Conservation (phyloP, 1,140 invertebrate genomes). For the Drosophila pseudoananassae region DNA sequence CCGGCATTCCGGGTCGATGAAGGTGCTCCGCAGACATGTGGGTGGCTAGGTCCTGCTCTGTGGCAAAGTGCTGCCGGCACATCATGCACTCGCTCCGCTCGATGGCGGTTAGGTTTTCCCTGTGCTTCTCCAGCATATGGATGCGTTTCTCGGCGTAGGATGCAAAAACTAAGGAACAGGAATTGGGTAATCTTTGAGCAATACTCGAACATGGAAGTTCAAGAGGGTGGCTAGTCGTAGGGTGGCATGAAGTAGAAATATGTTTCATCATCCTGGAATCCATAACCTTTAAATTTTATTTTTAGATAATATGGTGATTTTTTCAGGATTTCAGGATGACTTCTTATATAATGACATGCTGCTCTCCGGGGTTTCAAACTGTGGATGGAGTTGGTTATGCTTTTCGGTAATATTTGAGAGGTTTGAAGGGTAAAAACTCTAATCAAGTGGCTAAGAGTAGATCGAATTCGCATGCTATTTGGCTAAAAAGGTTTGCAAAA, state of each 20-base stretch:
- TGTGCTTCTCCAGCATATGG: slow-evolving; percentile 73
- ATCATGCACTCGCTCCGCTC: slow-evolving; percentile 80
- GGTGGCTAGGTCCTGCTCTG: slow-evolving; percentile 56
- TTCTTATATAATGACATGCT: slow-evolving; percentile 45
- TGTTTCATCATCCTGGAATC: slow-evolving; percentile 18
- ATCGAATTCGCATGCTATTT: slow-evolving; percentile 50
- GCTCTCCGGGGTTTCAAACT: slow-evolving; percentile 40
- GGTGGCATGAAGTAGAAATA: slow-evolving; percentile 36
- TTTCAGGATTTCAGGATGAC: slow-evolving; percentile 13
- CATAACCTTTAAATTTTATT: not conserved
- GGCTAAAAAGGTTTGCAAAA: slow-evolving; percentile 59
- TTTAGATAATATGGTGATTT: not conserved
- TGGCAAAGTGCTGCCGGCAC: slow-evolving; percentile 66
- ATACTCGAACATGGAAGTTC: not conserved
- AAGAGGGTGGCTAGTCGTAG: slow-evolving; percentile 15
- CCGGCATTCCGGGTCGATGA: slow-evolving; percentile 43
- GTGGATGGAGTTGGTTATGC: slow-evolving; percentile 43
- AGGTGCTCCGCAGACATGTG: slow-evolving; percentile 68
- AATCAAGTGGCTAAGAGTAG: slow-evolving; percentile 29
- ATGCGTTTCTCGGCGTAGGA: slow-evolving; percentile 76
- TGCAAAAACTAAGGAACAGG: slow-evolving; percentile 55
- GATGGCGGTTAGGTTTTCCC: slow-evolving; percentile 72
- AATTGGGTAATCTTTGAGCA: not conserved
- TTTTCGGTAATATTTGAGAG: slow-evolving; percentile 16
- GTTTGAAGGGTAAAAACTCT: slow-evolving; percentile 22